Evolutionary conservation across 2,797 vertebrate genomes (phyloP).

Genomic region (Trichosurus vulpecula): DNA sequence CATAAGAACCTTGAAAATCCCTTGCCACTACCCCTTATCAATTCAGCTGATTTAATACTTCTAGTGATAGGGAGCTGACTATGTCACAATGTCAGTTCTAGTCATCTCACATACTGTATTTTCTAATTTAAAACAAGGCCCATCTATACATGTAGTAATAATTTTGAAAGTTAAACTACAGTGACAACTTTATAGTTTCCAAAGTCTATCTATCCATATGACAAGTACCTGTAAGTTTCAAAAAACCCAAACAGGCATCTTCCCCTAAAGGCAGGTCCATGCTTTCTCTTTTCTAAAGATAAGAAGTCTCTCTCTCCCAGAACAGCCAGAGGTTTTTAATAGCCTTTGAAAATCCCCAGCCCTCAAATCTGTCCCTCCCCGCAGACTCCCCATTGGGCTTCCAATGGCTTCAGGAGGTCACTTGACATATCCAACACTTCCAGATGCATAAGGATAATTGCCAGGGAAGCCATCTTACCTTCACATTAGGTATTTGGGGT

Average conservation of each 20-base stretch:
- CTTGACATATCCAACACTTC: neutral
- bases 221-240: neutral
- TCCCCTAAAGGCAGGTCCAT: neutral
- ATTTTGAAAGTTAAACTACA: conserved; percentile 31
- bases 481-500: neutral
- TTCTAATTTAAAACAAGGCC: conserved; percentile 36
- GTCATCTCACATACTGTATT: neutral
- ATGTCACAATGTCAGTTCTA: neutral
- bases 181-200: neutral
- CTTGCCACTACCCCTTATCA: neutral
- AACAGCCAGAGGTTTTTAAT: conserved; percentile 19
- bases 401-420: neutral
- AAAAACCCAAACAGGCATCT: neutral
- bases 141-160: neutral
- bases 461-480: conserved; percentile 18
- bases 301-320: neutral
- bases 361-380: neutral
- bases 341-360: conserved; percentile 21
- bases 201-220: conserved; percentile 19
- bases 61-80: conserved; percentile 1
- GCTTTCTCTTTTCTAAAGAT: neutral
- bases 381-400: neutral
- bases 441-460: neutral
- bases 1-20: neutral
- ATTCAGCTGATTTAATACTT: neutral